Evolutionary conservation across 2,888 invertebrate genomes (phyloP), one percentile per base, ranked within the genome.

Genomic region (Zeuzera pyrina): DNA sequence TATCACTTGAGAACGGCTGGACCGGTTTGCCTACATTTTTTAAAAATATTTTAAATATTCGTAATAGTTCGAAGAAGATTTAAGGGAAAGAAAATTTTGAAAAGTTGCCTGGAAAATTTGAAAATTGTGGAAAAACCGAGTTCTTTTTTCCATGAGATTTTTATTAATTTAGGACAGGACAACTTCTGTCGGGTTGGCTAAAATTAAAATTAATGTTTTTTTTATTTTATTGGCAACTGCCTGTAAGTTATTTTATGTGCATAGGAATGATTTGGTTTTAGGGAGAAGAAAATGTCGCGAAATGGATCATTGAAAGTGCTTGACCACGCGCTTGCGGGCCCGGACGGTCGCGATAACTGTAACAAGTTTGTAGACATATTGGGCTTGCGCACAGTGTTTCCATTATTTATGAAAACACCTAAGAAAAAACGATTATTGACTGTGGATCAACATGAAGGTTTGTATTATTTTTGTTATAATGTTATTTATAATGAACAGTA

Each of bases 341-440:
- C 90, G 0, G 95, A 97, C 60, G 98, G 98, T 0, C 90, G 89
- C 43, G 97, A 98, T 52, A 98, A 98, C 67, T 96, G 97, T 66
- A 95, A 94, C 63, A 98, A 98, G 74, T 97, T 99, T 71, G 96
- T 99, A 0, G 98, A 99, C 61, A 98, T 98, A 54, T 86, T 98
- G 13, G 97, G 99, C 0, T 85, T 99, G 8, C 86, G 98, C 27
- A 97, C 97, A 3, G 92, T 99, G 38, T 99, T 99, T 73, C 99
- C 99, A 1, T 83, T 99, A 1, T 99, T 98, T 63, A 98, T 99
- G 98, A 97, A 98, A 78, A 98, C 98, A 0, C 99, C 99, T 0
- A 93, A 93, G 53, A 89, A 92, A 52, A 91, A 91, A 58, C 89
- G 91, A 49, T 85, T 94, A 28, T 74, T 95, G 6, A 91, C 93